Base-by-base conservation (phyloP, 2,888 invertebrate species). In the Polyploca ridens region DNA sequence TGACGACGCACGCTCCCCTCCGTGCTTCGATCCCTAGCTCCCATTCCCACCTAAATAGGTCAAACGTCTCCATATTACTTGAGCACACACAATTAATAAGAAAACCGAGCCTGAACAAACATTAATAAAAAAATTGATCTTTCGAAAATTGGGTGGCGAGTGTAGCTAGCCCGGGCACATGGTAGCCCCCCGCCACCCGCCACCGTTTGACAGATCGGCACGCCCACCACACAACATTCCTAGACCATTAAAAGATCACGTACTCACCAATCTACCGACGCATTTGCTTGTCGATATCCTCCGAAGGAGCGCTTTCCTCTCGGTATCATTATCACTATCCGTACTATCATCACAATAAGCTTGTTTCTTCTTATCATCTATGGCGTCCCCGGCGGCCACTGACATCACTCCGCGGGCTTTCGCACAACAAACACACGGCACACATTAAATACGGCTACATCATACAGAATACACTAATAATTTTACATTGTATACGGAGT, bases 241-340 rank as follows among this genome's bases (percentile, higher is more conserved):
- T n/a, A 58, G 66, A 65, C 64, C 54, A 61, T 19, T 67, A 63
- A 78, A 61, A 67, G 62, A 58, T 63, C 72, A 67, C 71, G 64
- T 62, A 63, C 82, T 82, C 94, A 97, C 97, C 95, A 97, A 95
- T 90, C 96, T 95, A 88, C 96, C 97, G 87, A 97, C 96, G 89
- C 97, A 97, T 90, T 96, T 96, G 91, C 97, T 97, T 69, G 97
- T 97, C 69, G 97, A 97, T 86, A 97, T 95, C 82, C 97, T 96
- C 83, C 97, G 95, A 83, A 97, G 96, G 88, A 97, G 96, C 76
- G 96, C 95, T 74, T 96, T 97, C 80, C 96, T 97, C 87, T 97
- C 97, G 66, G 96, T 96, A 88, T 97, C 97, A 89, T 96, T 96
- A 87, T 98, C 98, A 91, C 97, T 97, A 86, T 97, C 97, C 44